A percentile compares a stretch with the other conserved stretches of the same genome.
Evolutionary conservation across 2,113 vertebrate species (phyloP).

Genomic region (Callopanchax toddi): DNA sequence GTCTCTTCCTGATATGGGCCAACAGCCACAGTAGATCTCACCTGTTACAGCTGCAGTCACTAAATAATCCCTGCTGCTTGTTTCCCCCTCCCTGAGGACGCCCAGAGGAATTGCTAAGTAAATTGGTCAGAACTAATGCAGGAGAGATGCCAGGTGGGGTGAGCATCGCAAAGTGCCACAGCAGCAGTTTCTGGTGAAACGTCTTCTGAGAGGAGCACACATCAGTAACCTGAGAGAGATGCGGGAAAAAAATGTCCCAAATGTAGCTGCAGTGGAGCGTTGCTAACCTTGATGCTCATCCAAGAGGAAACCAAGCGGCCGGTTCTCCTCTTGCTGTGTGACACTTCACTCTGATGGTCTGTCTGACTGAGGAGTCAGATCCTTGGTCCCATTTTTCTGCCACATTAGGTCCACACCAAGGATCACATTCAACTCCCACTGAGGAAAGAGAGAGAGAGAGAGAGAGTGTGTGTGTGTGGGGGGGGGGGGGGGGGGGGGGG

Average conservation of each 20-base stretch:
- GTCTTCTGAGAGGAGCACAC: slow-evolving; percentile 13
- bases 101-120: slow-evolving; percentile 45
- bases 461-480: not conserved
- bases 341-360: slow-evolving; percentile 40
- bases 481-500: not conserved
- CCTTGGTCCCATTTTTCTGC: slow-evolving; percentile 66
- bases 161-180: slow-evolving; percentile 23
- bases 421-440: slow-evolving; percentile 31
- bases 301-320: slow-evolving; percentile 24
- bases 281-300: slow-evolving; percentile 48
- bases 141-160: slow-evolving; percentile 51
- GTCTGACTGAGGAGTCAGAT: slow-evolving; percentile 48
- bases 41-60: slow-evolving; percentile 18
- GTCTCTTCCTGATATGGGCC: not conserved
- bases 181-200: slow-evolving; percentile 37
- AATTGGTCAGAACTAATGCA: slow-evolving; percentile 67
- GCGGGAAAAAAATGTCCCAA: slow-evolving; percentile 17
- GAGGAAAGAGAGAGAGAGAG: slow-evolving; percentile 17
- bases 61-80: slow-evolving; percentile 35
- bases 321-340: slow-evolving; percentile 19
- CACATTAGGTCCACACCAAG: slow-evolving; percentile 63
- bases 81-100: slow-evolving; percentile 37
- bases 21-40: slow-evolving; percentile 30
- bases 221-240: slow-evolving; percentile 38
- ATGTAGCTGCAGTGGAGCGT: slow-evolving; percentile 7